phyloP scores from a whole-genome alignment of 2,113 vertebrate genomes.

The Erythrocercus mccallii region DNA sequence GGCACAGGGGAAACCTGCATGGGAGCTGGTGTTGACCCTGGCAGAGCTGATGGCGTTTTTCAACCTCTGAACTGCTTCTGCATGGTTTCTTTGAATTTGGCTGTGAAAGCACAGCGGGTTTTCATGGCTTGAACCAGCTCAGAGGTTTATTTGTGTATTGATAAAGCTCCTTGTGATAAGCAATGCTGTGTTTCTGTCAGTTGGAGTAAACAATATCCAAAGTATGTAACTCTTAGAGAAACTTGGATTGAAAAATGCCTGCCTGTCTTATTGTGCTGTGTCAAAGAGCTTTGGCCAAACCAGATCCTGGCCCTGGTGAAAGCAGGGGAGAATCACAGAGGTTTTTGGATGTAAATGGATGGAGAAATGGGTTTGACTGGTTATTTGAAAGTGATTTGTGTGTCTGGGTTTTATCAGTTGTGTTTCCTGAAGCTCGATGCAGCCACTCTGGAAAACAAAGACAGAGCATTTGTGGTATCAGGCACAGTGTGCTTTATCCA shows the following conservation, averaged over 20 bases:
- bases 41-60: background rate
- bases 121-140: background rate
- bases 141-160: background rate
- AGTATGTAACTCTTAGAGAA: background rate
- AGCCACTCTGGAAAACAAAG: background rate
- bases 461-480: accelerated
- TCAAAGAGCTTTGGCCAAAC: background rate
- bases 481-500: background rate
- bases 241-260: background rate
- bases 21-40: background rate
- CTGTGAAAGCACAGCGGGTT: background rate
- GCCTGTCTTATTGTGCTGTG: accelerated
- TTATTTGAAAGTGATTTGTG: constrained; percentile 17
- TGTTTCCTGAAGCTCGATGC: background rate
- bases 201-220: background rate
- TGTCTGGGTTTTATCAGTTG: background rate
- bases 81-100: background rate
- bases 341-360: background rate
- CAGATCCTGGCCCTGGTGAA: background rate
- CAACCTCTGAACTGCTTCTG: background rate
- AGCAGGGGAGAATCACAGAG: background rate
- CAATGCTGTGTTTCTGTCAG: accelerated
- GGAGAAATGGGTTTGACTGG: background rate
- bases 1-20: accelerated
- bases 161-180: background rate